A percentile compares a stretch with the other conserved stretches of the same genome.
Evolutionary conservation across 2,113 vertebrate genomes (phyloP).

Genomic region (Aspidoscelis tigris): DNA sequence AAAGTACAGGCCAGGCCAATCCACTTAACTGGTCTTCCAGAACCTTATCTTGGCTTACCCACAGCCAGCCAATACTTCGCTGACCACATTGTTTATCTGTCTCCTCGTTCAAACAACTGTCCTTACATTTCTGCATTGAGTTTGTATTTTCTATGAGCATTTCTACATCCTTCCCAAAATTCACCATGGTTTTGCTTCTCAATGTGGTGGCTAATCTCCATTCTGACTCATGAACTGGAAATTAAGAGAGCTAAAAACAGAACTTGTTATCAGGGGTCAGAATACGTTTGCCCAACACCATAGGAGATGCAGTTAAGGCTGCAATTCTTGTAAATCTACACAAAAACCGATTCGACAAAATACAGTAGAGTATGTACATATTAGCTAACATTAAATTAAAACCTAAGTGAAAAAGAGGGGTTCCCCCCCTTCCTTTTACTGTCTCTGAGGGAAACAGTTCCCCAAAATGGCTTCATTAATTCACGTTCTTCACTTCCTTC

Average conservation of each 20-base stretch:
- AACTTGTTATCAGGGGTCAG: too few species aligned
- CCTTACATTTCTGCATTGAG: neutral
- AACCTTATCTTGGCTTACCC: neutral
- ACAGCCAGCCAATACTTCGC: neutral
- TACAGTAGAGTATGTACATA: too few species aligned
- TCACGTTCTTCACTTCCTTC: neutral
- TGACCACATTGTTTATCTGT: neutral
- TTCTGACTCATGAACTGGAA: too few species aligned
- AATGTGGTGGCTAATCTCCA: too few species aligned
- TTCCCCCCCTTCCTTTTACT: neutral
- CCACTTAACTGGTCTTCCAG: neutral
- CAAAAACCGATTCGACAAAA: too few species aligned
- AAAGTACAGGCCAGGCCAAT: neutral
- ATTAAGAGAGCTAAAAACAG: too few species aligned
- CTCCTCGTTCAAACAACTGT: neutral
- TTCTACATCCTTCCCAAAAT: neutral
- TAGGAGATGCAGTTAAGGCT: too few species aligned
- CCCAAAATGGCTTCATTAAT: neutral
- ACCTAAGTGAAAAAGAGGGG: too few species aligned
- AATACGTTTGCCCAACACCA: too few species aligned
- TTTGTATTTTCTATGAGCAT: neutral
- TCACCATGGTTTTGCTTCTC: too few species aligned
- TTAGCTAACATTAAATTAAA: too few species aligned
- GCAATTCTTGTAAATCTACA: too few species aligned
- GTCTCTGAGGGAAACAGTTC: neutral